Base-by-base conservation (phyloP, 2,113 vertebrate genomes). In the Megaceryle maxima region DNA sequence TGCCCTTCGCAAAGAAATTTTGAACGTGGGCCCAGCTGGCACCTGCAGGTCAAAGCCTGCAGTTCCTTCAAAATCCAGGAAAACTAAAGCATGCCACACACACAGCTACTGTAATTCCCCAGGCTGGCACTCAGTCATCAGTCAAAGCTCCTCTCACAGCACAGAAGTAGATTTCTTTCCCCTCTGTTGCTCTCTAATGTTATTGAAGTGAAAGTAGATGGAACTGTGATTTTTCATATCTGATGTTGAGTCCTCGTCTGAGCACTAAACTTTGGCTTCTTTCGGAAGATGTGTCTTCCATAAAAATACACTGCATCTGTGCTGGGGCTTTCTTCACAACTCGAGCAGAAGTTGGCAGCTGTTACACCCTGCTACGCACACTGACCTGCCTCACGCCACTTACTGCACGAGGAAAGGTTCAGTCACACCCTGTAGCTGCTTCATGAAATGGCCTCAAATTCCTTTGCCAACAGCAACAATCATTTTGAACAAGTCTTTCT, bases 401-500 rank as follows among this genome's bases (percentile, higher is more conserved):
- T 72, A 81, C 18, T 41, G 39, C 88, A 85, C 67, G 92, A 63
- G 25, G 84, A 91, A 81, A 94, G 72, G 66, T 67, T 86, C 91
- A 88, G 51, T 92, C 63, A 87, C 80, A 84, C 29, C 48, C 66
- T 39, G 28, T 56, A 24, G 80, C 96, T 93, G 70, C 88, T 89
- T 93, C 93, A 72, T n/a, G 59, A 69, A 83, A 59, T 7, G 75
- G 44, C 50, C 59, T 75, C 48, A 66, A 51, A 83, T n/a, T 62
- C 70, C 80, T 89, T 83, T 88, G 80, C 70, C 83, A 96, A 83
- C 46, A 90, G 83, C 92, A 95, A 87, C 73, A 87, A 67, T 63
- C 14, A 43, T 78, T 96, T 90, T 91, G 68, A 94, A 87, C 70
- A 86, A 88, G 79, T 62, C 74, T 86, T 78, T 85, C 72, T 84